Conservation (phyloP, 2,113 vertebrate species). For the Anoplopoma fimbria region DNA sequence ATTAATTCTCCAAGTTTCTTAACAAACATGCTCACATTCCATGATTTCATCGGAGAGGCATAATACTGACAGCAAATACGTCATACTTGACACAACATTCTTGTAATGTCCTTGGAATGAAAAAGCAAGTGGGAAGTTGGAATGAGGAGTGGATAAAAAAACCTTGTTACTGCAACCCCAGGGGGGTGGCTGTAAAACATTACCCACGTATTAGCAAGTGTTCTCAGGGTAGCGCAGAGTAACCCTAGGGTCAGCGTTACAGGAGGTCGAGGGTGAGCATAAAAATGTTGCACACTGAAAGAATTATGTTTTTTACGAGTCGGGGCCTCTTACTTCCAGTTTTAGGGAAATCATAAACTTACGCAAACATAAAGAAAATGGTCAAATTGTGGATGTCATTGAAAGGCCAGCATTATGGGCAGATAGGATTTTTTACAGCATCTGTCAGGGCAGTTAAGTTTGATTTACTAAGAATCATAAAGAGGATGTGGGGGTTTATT, state of each 20-base stretch:
- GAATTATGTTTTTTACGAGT: slow-evolving; percentile 65
- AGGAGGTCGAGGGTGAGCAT: slow-evolving; percentile 53
- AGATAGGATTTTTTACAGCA: slow-evolving; percentile 75
- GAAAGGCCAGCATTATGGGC: slow-evolving; percentile 59
- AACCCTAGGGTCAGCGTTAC: slow-evolving; percentile 51
- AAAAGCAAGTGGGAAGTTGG: slow-evolving; percentile 14
- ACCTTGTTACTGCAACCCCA: slow-evolving; percentile 14
- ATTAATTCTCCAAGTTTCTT: slow-evolving; percentile 45
- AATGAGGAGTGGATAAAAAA: slow-evolving; percentile 20
- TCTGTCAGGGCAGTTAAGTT: slow-evolving; percentile 56
- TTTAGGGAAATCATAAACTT: slow-evolving; percentile 78
- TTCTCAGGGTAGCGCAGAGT: slow-evolving; percentile 19
- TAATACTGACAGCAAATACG: slow-evolving; percentile 6
- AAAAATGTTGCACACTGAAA: slow-evolving; percentile 61
- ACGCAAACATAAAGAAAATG: slow-evolving; percentile 61
- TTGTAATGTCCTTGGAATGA: slow-evolving; percentile 30
- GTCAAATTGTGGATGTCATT: slow-evolving; percentile 55
- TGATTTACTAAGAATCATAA: slow-evolving; percentile 69
- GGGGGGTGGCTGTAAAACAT: slow-evolving; percentile 45
- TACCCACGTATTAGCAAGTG: slow-evolving; percentile 25
- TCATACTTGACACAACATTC: slow-evolving; percentile 40
- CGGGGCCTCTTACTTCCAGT: slow-evolving; percentile 67
- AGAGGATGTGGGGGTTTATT: slow-evolving; percentile 54
- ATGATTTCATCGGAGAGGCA: slow-evolving; percentile 49
- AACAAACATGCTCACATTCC: slow-evolving; percentile 26